Evolutionary conservation across 2,888 invertebrate genomes (phyloP).

Genomic region (Orthosia gothica): DNA sequence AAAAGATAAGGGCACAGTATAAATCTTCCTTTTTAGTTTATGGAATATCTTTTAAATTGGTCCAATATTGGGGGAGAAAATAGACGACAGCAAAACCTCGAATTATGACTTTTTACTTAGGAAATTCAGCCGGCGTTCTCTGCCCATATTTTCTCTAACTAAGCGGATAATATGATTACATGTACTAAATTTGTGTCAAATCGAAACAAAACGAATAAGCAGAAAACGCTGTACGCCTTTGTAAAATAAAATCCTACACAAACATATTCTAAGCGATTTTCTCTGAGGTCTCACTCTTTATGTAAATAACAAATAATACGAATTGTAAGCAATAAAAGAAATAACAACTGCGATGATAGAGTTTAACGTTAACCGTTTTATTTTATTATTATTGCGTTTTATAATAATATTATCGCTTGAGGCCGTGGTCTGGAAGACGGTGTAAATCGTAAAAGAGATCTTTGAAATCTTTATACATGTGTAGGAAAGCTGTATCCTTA

Average conservation of each 20-base stretch:
- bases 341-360: constrained; percentile 30
- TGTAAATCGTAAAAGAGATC: constrained; percentile 1
- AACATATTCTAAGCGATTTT: constrained; percentile 31
- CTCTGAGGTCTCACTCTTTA: constrained; percentile 29
- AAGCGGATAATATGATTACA: no score
- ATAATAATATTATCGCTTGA: constrained; percentile 20
- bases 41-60: no score
- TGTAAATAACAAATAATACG: constrained; percentile 40
- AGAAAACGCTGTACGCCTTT: background rate
- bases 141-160: no score
- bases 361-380: constrained; percentile 44
- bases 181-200: no score
- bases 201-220: no score
- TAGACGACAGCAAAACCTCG: no score
- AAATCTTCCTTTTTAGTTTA: no score
- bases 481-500: background rate
- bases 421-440: background rate
- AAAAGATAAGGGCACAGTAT: no score
- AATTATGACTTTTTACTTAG: no score
- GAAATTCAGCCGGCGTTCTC: no score
- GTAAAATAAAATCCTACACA: background rate
- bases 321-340: constrained; percentile 34
- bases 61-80: no score
- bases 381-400: constrained; percentile 50
- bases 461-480: background rate